Conservation (phyloP, 1,140 invertebrate genomes). For the Cryptotermes secundus region DNA sequence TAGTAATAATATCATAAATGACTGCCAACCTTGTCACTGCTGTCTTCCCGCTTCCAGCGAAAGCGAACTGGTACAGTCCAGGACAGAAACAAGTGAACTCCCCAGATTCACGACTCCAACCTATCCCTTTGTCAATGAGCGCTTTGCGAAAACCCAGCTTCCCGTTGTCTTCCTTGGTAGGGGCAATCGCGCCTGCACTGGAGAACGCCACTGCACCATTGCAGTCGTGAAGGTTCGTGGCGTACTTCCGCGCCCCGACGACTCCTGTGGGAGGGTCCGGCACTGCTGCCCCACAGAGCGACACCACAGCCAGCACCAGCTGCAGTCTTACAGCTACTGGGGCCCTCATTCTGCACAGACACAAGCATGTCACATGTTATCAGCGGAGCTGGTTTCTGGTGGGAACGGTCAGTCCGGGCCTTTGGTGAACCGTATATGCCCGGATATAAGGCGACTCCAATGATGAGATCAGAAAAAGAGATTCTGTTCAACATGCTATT, state of each 20-base stretch:
- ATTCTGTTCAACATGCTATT: no score
- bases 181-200: conserved; percentile 20
- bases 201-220: conserved; percentile 33
- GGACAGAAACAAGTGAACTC: conserved; percentile 55
- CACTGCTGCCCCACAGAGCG: conserved; percentile 8
- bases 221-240: conserved; percentile 26
- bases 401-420: no score
- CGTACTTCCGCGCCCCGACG: conserved; percentile 29
- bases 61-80: conserved; percentile 55
- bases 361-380: neutral
- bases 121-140: conserved; percentile 52
- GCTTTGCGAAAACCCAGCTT: conserved; percentile 33
- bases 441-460: no score
- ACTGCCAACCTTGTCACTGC: conserved; percentile 39
- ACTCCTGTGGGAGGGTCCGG: conserved; percentile 25
- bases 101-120: conserved; percentile 51
- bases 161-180: neutral
- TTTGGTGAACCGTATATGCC: no score
- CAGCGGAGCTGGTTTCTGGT: no score
- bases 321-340: neutral
- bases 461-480: no score
- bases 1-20: neutral
- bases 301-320: neutral
- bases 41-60: conserved; percentile 48
- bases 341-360: neutral